phyloP scores from a whole-genome alignment of 2,888 invertebrate genomes.

The Drosophila nigricruria region DNA sequence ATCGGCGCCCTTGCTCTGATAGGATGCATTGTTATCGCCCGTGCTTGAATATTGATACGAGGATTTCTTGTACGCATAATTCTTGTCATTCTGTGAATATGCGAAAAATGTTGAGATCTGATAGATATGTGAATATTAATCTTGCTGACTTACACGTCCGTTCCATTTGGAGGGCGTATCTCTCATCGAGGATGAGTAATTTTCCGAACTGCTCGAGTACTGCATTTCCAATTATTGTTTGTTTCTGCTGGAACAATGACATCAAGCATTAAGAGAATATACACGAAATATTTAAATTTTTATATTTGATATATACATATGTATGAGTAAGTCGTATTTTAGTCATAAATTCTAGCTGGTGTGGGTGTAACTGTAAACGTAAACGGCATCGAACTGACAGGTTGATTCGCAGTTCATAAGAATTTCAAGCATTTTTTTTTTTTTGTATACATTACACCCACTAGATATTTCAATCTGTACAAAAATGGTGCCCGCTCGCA shows the following conservation, averaged over 20 bases:
- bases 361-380: conserved; percentile 58
- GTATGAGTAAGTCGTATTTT: conserved; percentile 48
- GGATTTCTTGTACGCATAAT: conserved; percentile 84
- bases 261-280: conserved; percentile 39
- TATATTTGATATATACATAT: conserved; percentile 1
- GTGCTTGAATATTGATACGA: conserved; percentile 84
- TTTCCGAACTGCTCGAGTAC: conserved; percentile 82
- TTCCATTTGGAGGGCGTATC: conserved; percentile 79
- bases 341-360: conserved; percentile 14
- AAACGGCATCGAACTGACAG: conserved; percentile 57
- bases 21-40: conserved; percentile 75
- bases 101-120: background rate
- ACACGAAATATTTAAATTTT: conserved; percentile 43
- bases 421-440: conserved; percentile 65
- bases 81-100: conserved; percentile 78
- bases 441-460: conserved; percentile 48
- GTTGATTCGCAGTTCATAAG: conserved; percentile 67
- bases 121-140: background rate
- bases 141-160: conserved; percentile 70
- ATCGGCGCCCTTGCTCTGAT: conserved; percentile 71
- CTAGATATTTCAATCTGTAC: conserved; percentile 47
- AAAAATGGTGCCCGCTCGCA: conserved; percentile 64
- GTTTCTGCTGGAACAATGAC: conserved; percentile 72
- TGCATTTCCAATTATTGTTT: conserved; percentile 77
- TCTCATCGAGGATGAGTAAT: conserved; percentile 81